These are phyloP conservation scores for Bombus waltoni DNA, from an alignment of 1,140 invertebrate species.

Conservation along the genomic window DNA sequence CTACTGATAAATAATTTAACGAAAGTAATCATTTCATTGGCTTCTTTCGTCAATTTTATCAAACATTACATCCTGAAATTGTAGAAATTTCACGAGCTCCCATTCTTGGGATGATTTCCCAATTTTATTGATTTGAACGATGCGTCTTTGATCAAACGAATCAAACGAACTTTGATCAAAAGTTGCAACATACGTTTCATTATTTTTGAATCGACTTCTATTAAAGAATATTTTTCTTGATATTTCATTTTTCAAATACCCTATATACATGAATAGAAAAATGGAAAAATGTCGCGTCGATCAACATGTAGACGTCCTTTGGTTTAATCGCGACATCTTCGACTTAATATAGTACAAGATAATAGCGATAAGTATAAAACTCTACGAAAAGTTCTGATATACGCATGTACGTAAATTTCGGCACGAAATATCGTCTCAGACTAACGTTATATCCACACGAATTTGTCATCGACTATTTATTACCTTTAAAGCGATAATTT, in stretches of 20 bases:
- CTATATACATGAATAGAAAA: neutral
- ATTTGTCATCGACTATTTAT: neutral
- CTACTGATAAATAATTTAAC: conserved; percentile 19
- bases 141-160: no score
- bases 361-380: neutral
- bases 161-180: no score
- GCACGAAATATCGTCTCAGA: neutral
- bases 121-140: no score
- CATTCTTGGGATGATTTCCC: no score
- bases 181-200: no score
- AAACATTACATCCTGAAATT: neutral
- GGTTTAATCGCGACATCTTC: neutral
- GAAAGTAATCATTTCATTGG: neutral
- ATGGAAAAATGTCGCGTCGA: neutral
- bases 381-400: neutral
- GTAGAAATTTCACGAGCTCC: neutral
- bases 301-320: neutral
- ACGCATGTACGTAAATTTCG: neutral
- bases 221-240: no score
- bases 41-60: neutral
- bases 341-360: neutral
- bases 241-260: no score
- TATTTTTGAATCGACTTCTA: no score
- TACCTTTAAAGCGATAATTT: neutral
- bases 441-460: conserved; percentile 2